Conservation (phyloP, 2,113 vertebrate species). For the Lepidothrix coronata region DNA sequence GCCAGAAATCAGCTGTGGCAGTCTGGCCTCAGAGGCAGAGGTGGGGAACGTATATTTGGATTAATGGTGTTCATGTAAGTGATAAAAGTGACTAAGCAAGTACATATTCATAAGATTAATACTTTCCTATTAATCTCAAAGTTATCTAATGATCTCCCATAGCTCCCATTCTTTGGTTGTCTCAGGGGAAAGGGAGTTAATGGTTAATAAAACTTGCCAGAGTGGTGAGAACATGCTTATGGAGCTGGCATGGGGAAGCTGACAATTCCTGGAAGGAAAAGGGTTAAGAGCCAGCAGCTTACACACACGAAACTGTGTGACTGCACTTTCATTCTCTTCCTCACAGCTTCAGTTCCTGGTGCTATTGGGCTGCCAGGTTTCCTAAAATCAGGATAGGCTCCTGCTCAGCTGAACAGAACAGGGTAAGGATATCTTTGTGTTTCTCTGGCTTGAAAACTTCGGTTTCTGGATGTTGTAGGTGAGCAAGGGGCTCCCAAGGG, state of each 20-base stretch:
- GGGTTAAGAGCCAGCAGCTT: constrained; percentile 80
- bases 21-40: background rate
- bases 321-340: constrained; percentile 64
- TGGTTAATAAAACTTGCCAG: constrained; percentile 42
- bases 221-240: constrained; percentile 61
- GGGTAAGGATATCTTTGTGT: background rate
- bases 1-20: background rate
- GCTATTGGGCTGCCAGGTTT: constrained; percentile 18
- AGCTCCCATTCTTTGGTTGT: background rate
- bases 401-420: background rate
- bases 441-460: background rate
- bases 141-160: background rate
- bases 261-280: constrained; percentile 85
- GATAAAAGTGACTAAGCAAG: background rate
- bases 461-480: fast-evolving
- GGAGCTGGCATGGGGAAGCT: constrained; percentile 49
- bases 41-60: background rate
- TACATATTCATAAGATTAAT: background rate
- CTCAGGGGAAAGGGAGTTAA: constrained; percentile 30
- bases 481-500: background rate
- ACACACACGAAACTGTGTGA: constrained; percentile 48
- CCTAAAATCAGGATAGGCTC: background rate
- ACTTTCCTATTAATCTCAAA: background rate
- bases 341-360: background rate
- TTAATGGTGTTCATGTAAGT: background rate